A percentile compares a stretch with the other conserved stretches of the same genome.
phyloP scores from a whole-genome alignment of 2,113 vertebrate species.

The Syrrhaptes paradoxus region DNA sequence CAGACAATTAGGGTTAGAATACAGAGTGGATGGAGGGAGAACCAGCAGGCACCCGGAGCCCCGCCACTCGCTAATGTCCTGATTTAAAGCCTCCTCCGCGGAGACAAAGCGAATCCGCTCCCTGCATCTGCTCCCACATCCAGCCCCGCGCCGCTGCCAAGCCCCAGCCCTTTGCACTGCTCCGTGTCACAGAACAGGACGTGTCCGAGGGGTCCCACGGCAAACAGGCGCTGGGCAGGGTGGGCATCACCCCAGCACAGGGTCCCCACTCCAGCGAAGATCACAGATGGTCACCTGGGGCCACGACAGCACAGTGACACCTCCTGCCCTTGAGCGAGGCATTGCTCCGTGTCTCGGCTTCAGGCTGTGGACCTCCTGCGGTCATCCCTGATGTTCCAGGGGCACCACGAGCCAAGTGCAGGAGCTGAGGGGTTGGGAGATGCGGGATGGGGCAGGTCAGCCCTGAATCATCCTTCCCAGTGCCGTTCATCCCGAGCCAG shows the following conservation, averaged over 20 bases:
- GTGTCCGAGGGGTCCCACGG: neutral
- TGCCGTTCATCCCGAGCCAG: neutral
- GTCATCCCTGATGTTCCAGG: too few relatives aligned
- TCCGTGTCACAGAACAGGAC: rapidly evolving
- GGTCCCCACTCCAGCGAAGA: rapidly evolving
- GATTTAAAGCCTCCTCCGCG: neutral
- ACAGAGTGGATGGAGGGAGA: constrained; percentile 43
- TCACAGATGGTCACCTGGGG: neutral
- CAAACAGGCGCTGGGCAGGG: neutral
- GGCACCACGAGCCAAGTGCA: neutral
- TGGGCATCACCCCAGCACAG: neutral
- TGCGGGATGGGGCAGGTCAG: neutral
- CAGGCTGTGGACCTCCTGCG: neutral
- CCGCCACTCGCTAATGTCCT: neutral
- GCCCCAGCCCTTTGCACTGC: rapidly evolving
- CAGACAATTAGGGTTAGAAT: constrained; percentile 57
- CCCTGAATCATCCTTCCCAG: neutral
- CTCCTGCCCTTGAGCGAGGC: neutral
- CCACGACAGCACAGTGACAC: rapidly evolving
- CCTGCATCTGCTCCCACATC: neutral
- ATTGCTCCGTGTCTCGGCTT: rapidly evolving
- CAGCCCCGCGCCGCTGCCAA: rapidly evolving
- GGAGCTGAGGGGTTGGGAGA: neutral
- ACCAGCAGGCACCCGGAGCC: neutral
- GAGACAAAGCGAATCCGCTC: neutral